These are phyloP conservation scores for Hemibagrus wyckioides DNA, from an alignment of 2,113 vertebrate genomes.

Conservation along the genomic window DNA sequence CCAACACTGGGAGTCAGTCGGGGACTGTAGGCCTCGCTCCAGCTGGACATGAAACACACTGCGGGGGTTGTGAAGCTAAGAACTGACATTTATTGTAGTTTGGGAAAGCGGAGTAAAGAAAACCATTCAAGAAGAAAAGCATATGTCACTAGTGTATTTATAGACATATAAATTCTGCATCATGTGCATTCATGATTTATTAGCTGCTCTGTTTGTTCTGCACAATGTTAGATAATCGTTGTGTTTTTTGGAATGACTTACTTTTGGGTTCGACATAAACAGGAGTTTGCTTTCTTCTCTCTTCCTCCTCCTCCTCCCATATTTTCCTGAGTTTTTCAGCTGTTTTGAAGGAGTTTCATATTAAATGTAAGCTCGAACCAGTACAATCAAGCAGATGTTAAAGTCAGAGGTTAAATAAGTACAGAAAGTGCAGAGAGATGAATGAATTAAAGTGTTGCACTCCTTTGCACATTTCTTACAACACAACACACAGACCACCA, in stretches of 20 bases:
- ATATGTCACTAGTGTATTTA: background rate
- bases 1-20: background rate
- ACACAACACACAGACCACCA: background rate
- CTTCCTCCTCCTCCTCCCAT: slow-evolving; percentile 76
- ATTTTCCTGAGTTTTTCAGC: slow-evolving; percentile 73
- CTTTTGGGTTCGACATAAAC: slow-evolving; percentile 68
- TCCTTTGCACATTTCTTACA: background rate
- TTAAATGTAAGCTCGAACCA: background rate
- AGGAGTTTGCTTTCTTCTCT: slow-evolving; percentile 62
- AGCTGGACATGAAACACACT: slow-evolving; percentile 41
- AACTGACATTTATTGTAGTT: slow-evolving; percentile 36
- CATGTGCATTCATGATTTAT: background rate
- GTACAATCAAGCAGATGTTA: background rate
- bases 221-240: background rate
- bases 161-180: background rate
- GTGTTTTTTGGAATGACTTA: slow-evolving; percentile 53
- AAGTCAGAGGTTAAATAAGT: background rate
- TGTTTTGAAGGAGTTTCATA: slow-evolving; percentile 36
- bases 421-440: background rate
- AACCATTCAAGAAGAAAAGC: background rate
- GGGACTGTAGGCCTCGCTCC: slow-evolving; percentile 3
- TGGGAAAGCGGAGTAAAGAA: background rate
- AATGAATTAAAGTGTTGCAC: background rate
- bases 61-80: slow-evolving; percentile 17
- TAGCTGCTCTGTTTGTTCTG: background rate